Conservation (phyloP, 1,140 invertebrate species). For the Lysiphlebus fabarum region DNA sequence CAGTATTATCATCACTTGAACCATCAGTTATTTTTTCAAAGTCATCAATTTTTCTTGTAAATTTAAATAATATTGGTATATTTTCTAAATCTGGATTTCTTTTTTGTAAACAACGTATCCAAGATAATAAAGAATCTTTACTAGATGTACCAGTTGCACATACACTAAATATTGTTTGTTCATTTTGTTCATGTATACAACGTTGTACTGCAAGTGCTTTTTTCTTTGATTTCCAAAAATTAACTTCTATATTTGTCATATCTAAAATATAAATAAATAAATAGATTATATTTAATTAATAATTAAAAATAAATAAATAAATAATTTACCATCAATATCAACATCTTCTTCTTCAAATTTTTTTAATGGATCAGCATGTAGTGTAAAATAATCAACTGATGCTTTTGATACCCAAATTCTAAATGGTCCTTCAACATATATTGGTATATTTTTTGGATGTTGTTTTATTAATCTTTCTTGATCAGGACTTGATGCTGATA, state of each 20-base stretch:
- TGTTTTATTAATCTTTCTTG: conserved; percentile 74
- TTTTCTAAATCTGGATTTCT: conserved; percentile 71
- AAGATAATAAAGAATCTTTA: conserved; percentile 86
- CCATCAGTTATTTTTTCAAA: background rate
- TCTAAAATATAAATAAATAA: conserved; percentile 54
- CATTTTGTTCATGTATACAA: conserved; percentile 87
- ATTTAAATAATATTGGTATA: conserved; percentile 77
- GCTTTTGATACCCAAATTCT: conserved; percentile 74
- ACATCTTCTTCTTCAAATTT: conserved; percentile 41
- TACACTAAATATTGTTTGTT: conserved; percentile 84
- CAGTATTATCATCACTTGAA: conserved; percentile 9
- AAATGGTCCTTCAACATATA: conserved; percentile 88
- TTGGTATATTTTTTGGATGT: conserved; percentile 65
- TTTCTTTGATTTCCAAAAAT: conserved; percentile 53
- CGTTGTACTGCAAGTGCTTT: conserved; percentile 50
- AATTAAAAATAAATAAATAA: background rate
- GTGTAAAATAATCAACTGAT: conserved; percentile 80
- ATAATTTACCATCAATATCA: conserved; percentile 65
- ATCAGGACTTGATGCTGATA: conserved; percentile 78
- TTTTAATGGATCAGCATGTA: conserved; percentile 63
- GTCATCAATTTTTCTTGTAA: conserved; percentile 29
- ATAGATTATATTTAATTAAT: conserved; percentile 1
- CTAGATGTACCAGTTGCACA: conserved; percentile 88
- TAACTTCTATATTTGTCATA: conserved; percentile 64
- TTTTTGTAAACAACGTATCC: conserved; percentile 83